A percentile compares a stretch with the other conserved stretches of the same genome.
phyloP scores from a whole-genome alignment of 2,797 vertebrate species.

The Sebastes vulpes region DNA sequence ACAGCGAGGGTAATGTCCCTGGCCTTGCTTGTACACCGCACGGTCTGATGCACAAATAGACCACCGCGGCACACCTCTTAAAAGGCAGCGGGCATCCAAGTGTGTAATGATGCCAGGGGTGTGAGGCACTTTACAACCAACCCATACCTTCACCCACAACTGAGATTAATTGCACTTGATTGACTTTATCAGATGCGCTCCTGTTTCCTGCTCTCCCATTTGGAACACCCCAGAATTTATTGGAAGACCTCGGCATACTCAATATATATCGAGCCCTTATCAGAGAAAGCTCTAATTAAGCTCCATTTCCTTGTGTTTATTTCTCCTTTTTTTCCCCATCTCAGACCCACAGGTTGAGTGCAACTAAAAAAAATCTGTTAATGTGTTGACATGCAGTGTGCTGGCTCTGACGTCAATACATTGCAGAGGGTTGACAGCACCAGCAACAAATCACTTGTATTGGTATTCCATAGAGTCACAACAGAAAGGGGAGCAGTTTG shows the following conservation, averaged over 20 bases:
- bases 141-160: slow-evolving; percentile 68
- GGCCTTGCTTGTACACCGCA: slow-evolving; percentile 79
- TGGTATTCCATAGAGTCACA: background rate
- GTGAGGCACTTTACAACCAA: slow-evolving; percentile 72
- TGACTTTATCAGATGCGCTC: slow-evolving; percentile 72
- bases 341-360: background rate
- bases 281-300: slow-evolving; percentile 67
- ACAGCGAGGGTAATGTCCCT: slow-evolving; percentile 75
- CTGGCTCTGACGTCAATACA: background rate
- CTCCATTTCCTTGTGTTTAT: slow-evolving; percentile 56
- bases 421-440: background rate
- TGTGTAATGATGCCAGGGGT: slow-evolving; percentile 76
- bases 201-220: slow-evolving; percentile 60
- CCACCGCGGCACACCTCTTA: slow-evolving; percentile 65
- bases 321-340: background rate
- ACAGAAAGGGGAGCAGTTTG: background rate
- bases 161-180: slow-evolving; percentile 85
- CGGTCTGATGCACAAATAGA: slow-evolving; percentile 80
- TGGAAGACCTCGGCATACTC: slow-evolving; percentile 61
- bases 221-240: slow-evolving; percentile 69
- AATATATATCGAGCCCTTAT: slow-evolving; percentile 75
- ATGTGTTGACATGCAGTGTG: slow-evolving; percentile 21
- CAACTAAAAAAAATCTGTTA: slow-evolving; percentile 4
- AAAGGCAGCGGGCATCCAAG: slow-evolving; percentile 68
- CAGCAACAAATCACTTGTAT: background rate